Conservation (phyloP, 2,797 vertebrate genomes). For the Ficedula albicollis region DNA sequence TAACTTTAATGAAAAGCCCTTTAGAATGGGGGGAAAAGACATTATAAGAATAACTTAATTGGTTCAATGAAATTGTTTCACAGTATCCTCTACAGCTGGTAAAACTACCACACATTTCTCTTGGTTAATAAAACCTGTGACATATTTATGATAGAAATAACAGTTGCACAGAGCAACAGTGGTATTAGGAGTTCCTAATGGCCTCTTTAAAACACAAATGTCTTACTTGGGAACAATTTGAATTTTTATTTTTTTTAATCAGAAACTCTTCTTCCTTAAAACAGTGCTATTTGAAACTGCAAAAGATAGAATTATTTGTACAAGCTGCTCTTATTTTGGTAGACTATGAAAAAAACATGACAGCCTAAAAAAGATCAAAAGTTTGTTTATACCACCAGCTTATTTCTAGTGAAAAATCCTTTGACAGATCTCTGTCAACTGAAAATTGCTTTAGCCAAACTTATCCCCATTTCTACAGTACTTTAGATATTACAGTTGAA, state of each 20-base stretch:
- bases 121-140: constrained; percentile 15
- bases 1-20: background rate
- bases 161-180: background rate
- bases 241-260: background rate
- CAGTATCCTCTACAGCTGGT: background rate
- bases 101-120: background rate
- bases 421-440: constrained; percentile 19
- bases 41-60: background rate
- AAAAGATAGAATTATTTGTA: background rate
- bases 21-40: background rate
- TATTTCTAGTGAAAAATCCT: background rate
- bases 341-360: constrained; percentile 52
- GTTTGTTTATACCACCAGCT: constrained; percentile 33
- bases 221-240: background rate
- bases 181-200: background rate
- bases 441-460: background rate
- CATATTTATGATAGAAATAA: constrained; percentile 30
- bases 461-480: background rate
- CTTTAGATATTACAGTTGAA: background rate
- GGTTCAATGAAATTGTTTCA: constrained; percentile 16
- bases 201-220: constrained; percentile 20
- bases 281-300: background rate
- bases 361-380: constrained; percentile 48
- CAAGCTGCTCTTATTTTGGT: constrained; percentile 5
- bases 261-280: background rate